Conservation (phyloP, 1,140 invertebrate genomes). For the Lepidurus packardi region DNA sequence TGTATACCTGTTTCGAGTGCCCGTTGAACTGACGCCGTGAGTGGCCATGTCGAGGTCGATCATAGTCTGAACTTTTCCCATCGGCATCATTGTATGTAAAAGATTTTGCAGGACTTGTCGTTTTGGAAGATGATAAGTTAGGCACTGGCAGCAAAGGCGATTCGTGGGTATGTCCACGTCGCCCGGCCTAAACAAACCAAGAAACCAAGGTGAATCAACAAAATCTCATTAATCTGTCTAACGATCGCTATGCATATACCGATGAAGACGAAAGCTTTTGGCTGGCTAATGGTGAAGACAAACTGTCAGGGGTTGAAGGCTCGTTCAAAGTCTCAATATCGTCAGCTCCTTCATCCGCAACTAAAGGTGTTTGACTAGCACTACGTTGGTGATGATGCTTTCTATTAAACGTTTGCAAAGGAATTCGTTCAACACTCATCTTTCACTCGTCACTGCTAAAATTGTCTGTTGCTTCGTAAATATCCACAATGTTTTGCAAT, state of each 20-base stretch:
- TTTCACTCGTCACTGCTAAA: not conserved
- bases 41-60: not conserved
- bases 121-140: not conserved
- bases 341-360: not conserved
- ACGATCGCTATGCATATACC: not conserved
- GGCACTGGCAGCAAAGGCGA: not conserved
- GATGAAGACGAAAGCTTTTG: not conserved
- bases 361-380: conserved; percentile 6
- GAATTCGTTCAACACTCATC: not conserved
- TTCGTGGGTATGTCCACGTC: not conserved
- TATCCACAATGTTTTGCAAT: too few relatives aligned
- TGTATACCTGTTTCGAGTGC: conserved; percentile 4
- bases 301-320: not conserved
- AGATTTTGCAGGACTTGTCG: not conserved
- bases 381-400: conserved; percentile 4
- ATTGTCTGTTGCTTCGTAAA: not conserved
- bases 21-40: not conserved
- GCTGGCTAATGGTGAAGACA: not conserved
- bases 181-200: not conserved
- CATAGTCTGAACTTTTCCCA: not conserved
- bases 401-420: not conserved
- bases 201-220: not conserved
- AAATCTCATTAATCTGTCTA: not conserved
- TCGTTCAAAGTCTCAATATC: not conserved
- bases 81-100: not conserved